Evolutionary conservation across 2,888 invertebrate species (phyloP).

Genomic region (Choristoneura rosaceana): DNA sequence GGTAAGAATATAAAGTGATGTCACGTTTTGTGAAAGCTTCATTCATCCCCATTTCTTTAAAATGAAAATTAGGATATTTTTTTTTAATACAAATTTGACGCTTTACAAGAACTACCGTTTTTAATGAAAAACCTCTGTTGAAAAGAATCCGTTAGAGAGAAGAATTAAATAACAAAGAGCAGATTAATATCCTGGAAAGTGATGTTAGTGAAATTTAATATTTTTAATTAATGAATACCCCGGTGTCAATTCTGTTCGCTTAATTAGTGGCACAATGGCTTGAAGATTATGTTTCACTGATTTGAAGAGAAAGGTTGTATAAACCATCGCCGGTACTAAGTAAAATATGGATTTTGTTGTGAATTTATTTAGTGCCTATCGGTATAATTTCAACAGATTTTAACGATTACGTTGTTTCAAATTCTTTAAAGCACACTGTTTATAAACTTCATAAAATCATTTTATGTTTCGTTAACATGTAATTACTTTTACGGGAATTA

Average conservation of each 20-base stretch:
- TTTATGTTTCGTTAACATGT: too few relatives aligned
- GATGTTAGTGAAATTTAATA: slow-evolving; percentile 46
- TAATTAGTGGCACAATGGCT: slow-evolving; percentile 55
- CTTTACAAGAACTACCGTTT: neutral
- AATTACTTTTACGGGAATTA: too few relatives aligned
- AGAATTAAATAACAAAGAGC: slow-evolving; percentile 12
- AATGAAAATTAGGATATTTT: neutral
- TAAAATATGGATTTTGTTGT: neutral
- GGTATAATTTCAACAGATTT: neutral
- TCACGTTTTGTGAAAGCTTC: neutral
- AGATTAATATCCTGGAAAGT: slow-evolving; percentile 40
- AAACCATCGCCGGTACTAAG: neutral
- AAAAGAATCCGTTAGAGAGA: neutral
- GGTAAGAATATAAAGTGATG: neutral
- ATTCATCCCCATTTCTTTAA: neutral
- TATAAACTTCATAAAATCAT: neutral
- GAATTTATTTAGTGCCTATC: neutral
- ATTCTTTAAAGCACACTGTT: too few relatives aligned
- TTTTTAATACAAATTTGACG: neutral
- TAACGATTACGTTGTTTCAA: too few relatives aligned
- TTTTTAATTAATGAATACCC: slow-evolving; percentile 42
- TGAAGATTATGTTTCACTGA: slow-evolving; percentile 2
- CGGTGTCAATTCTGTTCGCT: slow-evolving; percentile 54
- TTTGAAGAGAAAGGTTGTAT: slow-evolving; percentile 2
- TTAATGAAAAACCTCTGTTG: too few relatives aligned